Base-by-base conservation (phyloP, 2,797 vertebrate genomes). In the Argya squamiceps region DNA sequence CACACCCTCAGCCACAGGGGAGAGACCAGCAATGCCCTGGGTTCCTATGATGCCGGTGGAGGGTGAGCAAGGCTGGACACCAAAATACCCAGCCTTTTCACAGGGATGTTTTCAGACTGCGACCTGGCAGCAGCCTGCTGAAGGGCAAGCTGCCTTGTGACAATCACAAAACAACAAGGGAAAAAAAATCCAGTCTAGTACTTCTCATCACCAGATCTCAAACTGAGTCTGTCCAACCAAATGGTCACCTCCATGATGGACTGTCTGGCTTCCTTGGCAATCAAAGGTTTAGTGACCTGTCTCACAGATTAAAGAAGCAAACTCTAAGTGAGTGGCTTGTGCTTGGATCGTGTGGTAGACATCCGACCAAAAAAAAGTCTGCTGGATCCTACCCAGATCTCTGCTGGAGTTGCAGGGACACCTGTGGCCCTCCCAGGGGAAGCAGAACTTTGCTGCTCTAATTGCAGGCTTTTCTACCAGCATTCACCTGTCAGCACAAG, bases 361-460 rank as follows among this genome's bases (percentile, higher is more conserved):
- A 83, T 30, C 5, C 0, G 1, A 67, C 18, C 13, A 39, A 93
- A 82, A 62, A 62, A 49, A 60, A 26, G 7, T 26, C 56, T 92
- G 44, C 76, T 94, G 93, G 84, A 91, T 89, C 56, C 64, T 92
- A 30, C 88, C 76, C 91, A 95, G 82, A 46, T 89, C 89, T 91
- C 89, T 83, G 79, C 20, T 78, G 89, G 79, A 93, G 60, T 56
- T 56, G 32, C 21, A 39, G 23, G 30, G 41, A 15, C 20, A 0
- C 3, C 52, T 74, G 69, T 27, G n/a, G 27, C 79, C 30, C 68
- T 83, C 69, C 37, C 76, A 91, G 41, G n/a, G 50, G 41, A 95
- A 83, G 46, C 37, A 36, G 41, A 85, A n/a, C n/a, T 91, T 84
- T 2, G 6, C 46, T 11, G 26, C 26, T 89, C 50, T 96, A 76